Evolutionary conservation across 1,140 invertebrate genomes (phyloP), one percentile per base, ranked within the genome.

Genomic region (Brachionus asplanchnoidis): DNA sequence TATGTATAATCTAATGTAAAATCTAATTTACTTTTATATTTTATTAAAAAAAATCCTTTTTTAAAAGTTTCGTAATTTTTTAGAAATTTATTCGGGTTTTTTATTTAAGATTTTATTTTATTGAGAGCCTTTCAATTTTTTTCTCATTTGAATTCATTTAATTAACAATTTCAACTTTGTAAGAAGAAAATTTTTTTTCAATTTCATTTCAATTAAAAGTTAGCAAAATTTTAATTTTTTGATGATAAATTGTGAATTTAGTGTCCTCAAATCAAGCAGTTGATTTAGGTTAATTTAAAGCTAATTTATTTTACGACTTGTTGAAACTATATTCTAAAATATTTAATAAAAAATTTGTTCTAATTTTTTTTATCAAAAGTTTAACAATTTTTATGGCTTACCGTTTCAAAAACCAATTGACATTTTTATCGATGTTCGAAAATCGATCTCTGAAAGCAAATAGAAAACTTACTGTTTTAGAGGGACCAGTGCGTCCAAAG

Each of bases 271-370:
- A 32, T 68, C 66, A 68, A 23, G 66, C 66, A n/a, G 14, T 68
- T 32, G 14, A 68, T 32, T 40, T 68, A 32, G 66, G 66, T 68
- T 68, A 68, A 68, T 68, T 68, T 68, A 68, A 28, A 68, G 66
- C 26, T 68, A 68, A 68, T 68, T 68, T 68, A 68, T 68, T 68
- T 68, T 36, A 68, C 32, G 66, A 40, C 66, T 68, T 68, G 66
- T 40, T 68, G 26, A 68, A 68, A 40, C 5, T 60, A 1, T 20
- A 23, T 20, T 60, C n/a, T 9, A 60, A 60, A 60, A 60, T 60
- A 60, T 60, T 60, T 60, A 60, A 60, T 60, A 20, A 60, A 60
- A 56, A 60, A 60, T 60, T 60, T 60, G 53, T 60, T 60, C 53
- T 20, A 60, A 60, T 60, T 60, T 60, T 60, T 66, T 66, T 28